Evolutionary conservation across 2,113 vertebrate genomes (phyloP).

Genomic region (Murina feae): DNA sequence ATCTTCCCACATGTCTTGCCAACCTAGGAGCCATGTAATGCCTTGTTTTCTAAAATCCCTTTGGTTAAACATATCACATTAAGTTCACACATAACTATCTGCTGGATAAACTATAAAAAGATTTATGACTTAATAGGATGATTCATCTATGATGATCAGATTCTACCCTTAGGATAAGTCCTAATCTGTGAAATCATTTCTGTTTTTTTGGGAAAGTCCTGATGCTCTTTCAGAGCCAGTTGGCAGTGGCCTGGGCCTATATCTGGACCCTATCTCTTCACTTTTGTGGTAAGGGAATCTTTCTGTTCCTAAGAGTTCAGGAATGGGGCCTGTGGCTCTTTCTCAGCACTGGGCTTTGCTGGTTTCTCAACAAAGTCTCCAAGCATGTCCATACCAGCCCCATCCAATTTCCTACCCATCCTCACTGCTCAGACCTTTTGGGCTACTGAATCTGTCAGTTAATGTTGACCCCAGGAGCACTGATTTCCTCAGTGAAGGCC

Average conservation of each 20-base stretch:
- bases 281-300: background rate
- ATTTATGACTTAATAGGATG: background rate
- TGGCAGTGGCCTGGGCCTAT: background rate
- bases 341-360: constrained; percentile 43
- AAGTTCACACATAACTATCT: background rate
- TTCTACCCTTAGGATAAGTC: background rate
- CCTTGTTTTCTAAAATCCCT: background rate
- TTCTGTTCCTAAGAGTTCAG: constrained; percentile 12
- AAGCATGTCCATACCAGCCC: constrained; percentile 39
- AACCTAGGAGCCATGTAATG: background rate
- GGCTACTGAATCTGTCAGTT: constrained; percentile 37
- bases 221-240: accelerated
- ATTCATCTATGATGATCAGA: no score
- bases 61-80: background rate
- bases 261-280: background rate
- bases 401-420: accelerated
- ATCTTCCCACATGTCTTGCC: background rate
- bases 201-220: background rate
- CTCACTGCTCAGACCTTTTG: background rate
- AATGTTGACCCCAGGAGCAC: constrained; percentile 9
- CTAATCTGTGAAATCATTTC: background rate
- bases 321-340: background rate
- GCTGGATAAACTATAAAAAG: background rate
- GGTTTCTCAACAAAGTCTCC: constrained; percentile 21
- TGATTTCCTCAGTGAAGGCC: background rate